Base-by-base conservation (phyloP, 2,888 invertebrate species). In the Calliscelio sp. region DNA sequence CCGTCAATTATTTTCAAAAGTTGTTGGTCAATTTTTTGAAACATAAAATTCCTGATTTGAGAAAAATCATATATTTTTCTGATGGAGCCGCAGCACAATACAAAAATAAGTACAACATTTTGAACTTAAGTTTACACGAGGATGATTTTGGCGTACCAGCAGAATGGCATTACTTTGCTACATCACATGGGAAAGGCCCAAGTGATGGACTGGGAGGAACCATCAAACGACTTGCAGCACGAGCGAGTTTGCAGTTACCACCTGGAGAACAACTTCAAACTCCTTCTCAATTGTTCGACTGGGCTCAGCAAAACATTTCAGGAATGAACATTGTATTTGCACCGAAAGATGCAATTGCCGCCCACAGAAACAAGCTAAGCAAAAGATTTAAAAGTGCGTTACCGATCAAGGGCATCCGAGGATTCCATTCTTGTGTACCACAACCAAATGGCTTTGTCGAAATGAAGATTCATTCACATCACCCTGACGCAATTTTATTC, bases 241-340 rank as follows among this genome's bases (percentile, higher is more conserved):
- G 35, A 70, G 70, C 63, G n/a, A 83, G 75, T 38, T 74, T 83
- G 14, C 79, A 83, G 57, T 38, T 57, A 18, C 20, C 51, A 41
- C 11, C 61, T 32, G 63, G 61, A 51, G 22, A 85, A n/a, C 81
- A 81, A 78, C 77, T 85, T 28, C 57, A 65, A 49, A 81, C 81
- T 46, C 71, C 81, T 28, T 5, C 51, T 10, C 65, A 79, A 32
- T 35, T 79, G 16, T 83, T 41, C 28, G 32, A 73, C 18, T 83
- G 79, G 74, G 57, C 59, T 41, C 24, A 65, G 38, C 32, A 74
- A 32, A 66, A 81, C 66, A 28, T 79, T 68, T 32, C 14, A 35
- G 68, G 78, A 24, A 57, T 78, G 10, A 35, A 59, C 20, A 35
- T 59, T 35, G 59, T 11, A 35, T 59, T 59, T 35, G 59, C 59